Percentiles rank a stretch among this genome's conserved stretches.
These are phyloP conservation scores for Drosophila kepulauana DNA, from an alignment of 1,140 invertebrate species.

Conservation along the genomic window DNA sequence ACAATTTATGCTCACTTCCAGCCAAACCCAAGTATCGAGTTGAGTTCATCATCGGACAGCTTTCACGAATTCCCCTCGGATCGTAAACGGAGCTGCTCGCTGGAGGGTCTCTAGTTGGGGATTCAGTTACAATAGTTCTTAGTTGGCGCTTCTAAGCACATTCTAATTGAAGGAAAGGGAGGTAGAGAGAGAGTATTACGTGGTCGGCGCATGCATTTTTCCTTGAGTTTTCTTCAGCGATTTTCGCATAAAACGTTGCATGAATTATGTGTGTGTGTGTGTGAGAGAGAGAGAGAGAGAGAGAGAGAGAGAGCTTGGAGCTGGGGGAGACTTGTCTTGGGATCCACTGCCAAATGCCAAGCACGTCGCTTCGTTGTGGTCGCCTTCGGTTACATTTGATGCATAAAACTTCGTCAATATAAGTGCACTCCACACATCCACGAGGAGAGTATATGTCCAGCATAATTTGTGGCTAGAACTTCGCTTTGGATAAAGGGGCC, in stretches of 20 bases:
- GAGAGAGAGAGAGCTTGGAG: constrained; percentile 18
- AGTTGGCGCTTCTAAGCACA: neutral
- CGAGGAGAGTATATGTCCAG: constrained; percentile 48
- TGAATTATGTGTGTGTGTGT: constrained; percentile 55
- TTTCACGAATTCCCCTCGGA: constrained; percentile 1
- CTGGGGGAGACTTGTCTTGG: constrained; percentile 38
- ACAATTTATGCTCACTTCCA: constrained; percentile 67
- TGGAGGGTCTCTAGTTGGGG: neutral
- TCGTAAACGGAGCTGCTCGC: neutral
- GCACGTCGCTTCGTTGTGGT: constrained; percentile 56
- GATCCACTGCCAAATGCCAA: constrained; percentile 59
- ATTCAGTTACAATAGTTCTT: neutral
- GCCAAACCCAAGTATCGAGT: constrained; percentile 40
- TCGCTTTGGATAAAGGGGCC: neutral
- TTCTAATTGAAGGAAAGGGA: neutral
- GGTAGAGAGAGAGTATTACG: constrained; percentile 17
- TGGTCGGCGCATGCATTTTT: neutral
- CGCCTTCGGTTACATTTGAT: constrained; percentile 79
- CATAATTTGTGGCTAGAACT: constrained; percentile 62
- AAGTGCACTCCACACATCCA: constrained; percentile 6
- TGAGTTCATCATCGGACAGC: neutral
- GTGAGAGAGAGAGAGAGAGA: too few relatives aligned
- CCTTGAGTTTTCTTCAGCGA: constrained; percentile 4
- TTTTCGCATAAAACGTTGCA: constrained; percentile 56
- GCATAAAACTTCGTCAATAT: constrained; percentile 74